Percentiles rank a stretch among this genome's conserved stretches.
phyloP scores from a whole-genome alignment of 2,797 vertebrate species.

The Sparus aurata region DNA sequence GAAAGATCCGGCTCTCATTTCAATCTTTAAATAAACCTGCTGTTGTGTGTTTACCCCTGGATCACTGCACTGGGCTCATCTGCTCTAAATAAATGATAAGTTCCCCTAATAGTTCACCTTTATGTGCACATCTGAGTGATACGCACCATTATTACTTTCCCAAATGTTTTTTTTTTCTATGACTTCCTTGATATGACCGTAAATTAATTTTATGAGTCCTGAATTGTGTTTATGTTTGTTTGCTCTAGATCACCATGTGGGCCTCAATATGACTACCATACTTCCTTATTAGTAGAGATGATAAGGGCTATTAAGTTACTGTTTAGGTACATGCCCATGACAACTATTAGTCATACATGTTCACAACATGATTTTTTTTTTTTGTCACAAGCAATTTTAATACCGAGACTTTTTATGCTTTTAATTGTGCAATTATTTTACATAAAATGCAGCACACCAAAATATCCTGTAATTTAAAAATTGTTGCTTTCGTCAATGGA shows the following conservation, averaged over 20 bases:
- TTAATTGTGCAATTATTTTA: background rate
- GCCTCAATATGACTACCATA: constrained; percentile 35
- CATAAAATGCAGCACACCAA: background rate
- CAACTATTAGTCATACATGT: constrained; percentile 38
- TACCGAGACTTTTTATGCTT: background rate
- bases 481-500: background rate
- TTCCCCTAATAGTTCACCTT: constrained; percentile 44
- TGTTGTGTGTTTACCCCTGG: constrained; percentile 68
- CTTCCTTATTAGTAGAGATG: constrained; percentile 45
- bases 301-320: constrained; percentile 46
- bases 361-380: background rate
- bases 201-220: constrained; percentile 54
- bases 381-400: background rate
- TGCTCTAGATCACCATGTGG: constrained; percentile 38
- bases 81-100: constrained; percentile 38
- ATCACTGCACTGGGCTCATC: constrained; percentile 48
- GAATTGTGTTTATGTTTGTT: constrained; percentile 59
- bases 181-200: constrained; percentile 43
- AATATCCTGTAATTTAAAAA: background rate
- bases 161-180: constrained; percentile 13
- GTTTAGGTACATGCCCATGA: constrained; percentile 44
- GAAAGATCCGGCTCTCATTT: constrained; percentile 72
- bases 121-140: constrained; percentile 37
- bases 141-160: constrained; percentile 36
- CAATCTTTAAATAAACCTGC: constrained; percentile 76